Base-by-base conservation (phyloP, 2,888 invertebrate species). In the Steromphala cineraria region DNA sequence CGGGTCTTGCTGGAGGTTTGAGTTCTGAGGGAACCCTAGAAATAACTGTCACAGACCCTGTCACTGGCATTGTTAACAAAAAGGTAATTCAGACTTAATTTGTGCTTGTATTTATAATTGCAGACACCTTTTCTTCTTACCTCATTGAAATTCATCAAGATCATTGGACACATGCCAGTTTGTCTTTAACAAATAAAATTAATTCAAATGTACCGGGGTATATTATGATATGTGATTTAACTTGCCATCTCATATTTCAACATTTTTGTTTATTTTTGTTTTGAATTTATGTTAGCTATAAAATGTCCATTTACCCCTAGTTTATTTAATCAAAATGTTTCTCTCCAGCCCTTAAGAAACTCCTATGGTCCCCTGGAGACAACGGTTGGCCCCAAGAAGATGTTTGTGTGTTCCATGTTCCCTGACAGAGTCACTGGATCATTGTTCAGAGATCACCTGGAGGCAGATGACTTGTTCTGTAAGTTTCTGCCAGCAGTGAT, bases 351-450 rank as follows among this genome's bases (percentile, higher is more conserved):
- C 0, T 53, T 90, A 76, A 76, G 84, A 5, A 85, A 87, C 80
- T 80, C 87, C 19, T 80, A 84, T 62, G 91, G 91, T 0, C 91
- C 91, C 13, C 79, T 81, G 21, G 87, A 88, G 53, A 80, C 75
- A 3, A 85, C 84, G 19, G 85, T 83, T 19, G 88, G 86, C 5
- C 53, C 79, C 0, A 84, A 82, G 62, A 81, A 80, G 17, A 36
- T 87, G 0, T 56, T 85, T 40, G 87, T 90, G 1, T 81, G 85
- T 17, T 88, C 85, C 62, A 88, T 89, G 83, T 91, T 86, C 81
- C 87, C 87, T 19, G 84, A 84, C 74, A 79, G 86, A 46, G 83
- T 88, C 13, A 86, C 89, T 2, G 88, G 86, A 2, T 85, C 87
- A 4, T 77, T 91, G 17, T 90, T 85, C 62, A 75, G 82, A 40